Evolutionary conservation across 1,140 invertebrate species (phyloP).

Genomic region (Sitobion miscanthi): DNA sequence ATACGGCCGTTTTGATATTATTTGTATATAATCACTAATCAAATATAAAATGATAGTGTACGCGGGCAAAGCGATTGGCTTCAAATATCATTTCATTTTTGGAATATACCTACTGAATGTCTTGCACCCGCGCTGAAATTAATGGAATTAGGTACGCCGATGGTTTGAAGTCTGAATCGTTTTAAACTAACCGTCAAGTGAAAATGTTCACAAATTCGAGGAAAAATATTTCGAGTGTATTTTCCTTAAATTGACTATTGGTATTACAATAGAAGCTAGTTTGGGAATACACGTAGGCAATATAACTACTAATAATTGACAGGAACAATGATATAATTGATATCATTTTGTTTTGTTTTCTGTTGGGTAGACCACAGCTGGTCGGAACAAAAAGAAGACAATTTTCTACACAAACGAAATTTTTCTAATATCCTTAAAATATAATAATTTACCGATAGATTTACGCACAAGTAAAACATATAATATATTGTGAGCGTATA

Average conservation of each 20-base stretch:
- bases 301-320: background rate
- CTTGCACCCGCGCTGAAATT: too few species aligned
- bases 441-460: background rate
- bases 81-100: too few species aligned
- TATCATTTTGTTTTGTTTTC: too few species aligned
- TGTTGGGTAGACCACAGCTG: too few species aligned
- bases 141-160: too few species aligned
- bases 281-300: background rate
- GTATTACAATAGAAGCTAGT: background rate
- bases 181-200: background rate
- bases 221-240: background rate
- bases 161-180: background rate
- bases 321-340: background rate
- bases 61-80: too few species aligned
- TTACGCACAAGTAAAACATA: background rate
- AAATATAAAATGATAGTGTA: too few species aligned
- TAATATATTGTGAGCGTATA: background rate
- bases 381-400: background rate
- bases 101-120: too few species aligned
- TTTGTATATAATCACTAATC: too few species aligned
- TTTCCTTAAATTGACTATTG: background rate
- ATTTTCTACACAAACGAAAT: background rate
- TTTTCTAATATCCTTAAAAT: background rate
- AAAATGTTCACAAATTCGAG: background rate
- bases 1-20: too few species aligned